A percentile compares a stretch with the other conserved stretches of the same genome.
These are phyloP conservation scores for Chamaetylas fuelleborni DNA, from an alignment of 2,113 vertebrate species.

Conservation along the genomic window DNA sequence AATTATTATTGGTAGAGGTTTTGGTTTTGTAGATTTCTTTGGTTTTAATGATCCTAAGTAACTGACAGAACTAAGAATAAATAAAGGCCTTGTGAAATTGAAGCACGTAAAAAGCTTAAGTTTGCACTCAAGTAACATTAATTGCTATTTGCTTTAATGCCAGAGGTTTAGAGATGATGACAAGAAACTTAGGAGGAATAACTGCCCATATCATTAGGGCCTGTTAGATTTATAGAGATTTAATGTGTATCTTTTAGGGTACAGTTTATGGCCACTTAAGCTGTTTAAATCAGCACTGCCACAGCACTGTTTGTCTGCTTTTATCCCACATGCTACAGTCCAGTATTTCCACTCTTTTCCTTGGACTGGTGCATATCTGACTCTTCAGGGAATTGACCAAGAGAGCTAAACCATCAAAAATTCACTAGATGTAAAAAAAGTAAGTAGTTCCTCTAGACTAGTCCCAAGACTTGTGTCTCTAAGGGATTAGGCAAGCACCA, in stretches of 20 bases:
- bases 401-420: neutral
- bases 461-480: neutral
- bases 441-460: neutral
- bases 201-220: neutral
- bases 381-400: neutral
- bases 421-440: neutral
- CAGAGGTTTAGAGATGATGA: neutral
- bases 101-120: neutral
- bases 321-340: neutral
- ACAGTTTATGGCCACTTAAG: neutral
- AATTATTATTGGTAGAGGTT: neutral
- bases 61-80: neutral
- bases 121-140: neutral
- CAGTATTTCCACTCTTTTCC: neutral
- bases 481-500: neutral
- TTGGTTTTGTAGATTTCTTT: neutral
- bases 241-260: neutral
- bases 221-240: neutral
- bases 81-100: neutral
- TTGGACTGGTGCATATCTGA: neutral
- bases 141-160: neutral
- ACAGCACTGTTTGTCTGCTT: neutral
- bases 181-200: neutral
- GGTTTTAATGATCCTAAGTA: neutral
- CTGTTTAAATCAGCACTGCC: neutral